These are phyloP conservation scores for Timandra comae DNA, from an alignment of 2,888 invertebrate genomes.

Conservation along the genomic window DNA sequence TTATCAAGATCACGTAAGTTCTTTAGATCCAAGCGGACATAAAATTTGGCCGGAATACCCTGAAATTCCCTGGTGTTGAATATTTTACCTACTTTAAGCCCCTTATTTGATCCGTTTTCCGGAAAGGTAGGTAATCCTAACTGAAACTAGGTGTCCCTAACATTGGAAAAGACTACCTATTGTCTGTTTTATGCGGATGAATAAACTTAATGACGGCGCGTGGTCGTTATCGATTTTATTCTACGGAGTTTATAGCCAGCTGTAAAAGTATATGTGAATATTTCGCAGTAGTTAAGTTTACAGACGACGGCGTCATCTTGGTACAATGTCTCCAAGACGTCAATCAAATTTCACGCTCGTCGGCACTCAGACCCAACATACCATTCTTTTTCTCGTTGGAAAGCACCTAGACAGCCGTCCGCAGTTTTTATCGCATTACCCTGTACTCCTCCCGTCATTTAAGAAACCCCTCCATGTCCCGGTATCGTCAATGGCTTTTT, in stretches of 20 bases:
- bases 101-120: neutral
- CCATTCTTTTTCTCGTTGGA: slow-evolving; percentile 43
- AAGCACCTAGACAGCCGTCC: slow-evolving; percentile 38
- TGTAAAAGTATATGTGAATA: slow-evolving; percentile 17
- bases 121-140: no score
- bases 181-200: slow-evolving; percentile 11
- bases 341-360: slow-evolving; percentile 57
- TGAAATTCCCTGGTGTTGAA: no score
- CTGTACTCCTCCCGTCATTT: slow-evolving; percentile 56
- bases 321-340: slow-evolving; percentile 35
- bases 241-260: slow-evolving; percentile 15
- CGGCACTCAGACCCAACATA: slow-evolving; percentile 38
- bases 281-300: slow-evolving; percentile 16
- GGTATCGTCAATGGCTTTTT: slow-evolving; percentile 65
- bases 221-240: slow-evolving; percentile 18
- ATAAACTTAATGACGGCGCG: slow-evolving; percentile 18
- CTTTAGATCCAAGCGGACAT: no score
- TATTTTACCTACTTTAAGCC: no score
- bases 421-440: slow-evolving; percentile 61
- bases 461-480: slow-evolving; percentile 50
- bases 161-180: slow-evolving; percentile 8
- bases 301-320: slow-evolving; percentile 18
- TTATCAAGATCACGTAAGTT: no score
- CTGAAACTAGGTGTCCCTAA: no score
- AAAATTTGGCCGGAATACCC: no score